phyloP scores from a whole-genome alignment of 2,113 vertebrate genomes.

The Smithornis capensis region DNA sequence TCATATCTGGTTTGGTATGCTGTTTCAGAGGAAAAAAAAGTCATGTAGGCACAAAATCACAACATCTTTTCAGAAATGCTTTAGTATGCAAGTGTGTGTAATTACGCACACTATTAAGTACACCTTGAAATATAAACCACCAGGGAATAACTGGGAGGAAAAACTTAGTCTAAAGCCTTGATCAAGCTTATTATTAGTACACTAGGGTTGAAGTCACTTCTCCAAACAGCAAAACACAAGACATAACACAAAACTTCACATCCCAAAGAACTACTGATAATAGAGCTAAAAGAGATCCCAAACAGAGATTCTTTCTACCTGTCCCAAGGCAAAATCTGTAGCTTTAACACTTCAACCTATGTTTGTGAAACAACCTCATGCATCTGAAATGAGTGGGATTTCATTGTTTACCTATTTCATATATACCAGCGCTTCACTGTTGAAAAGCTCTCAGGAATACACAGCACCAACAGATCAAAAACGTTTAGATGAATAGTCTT shows the following conservation, averaged over 20 bases:
- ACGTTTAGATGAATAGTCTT: rapidly evolving
- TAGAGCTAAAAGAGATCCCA: not conserved
- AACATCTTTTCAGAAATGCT: not conserved
- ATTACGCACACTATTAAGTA: not conserved
- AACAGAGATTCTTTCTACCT: not conserved
- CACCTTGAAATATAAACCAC: not conserved
- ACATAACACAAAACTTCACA: not conserved
- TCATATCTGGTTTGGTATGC: slow-evolving; percentile 52
- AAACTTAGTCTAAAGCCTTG: not conserved
- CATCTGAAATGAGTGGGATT: not conserved
- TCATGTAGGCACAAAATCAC: not conserved
- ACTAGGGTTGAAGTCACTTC: not conserved
- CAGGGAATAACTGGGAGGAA: not conserved
- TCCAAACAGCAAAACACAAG: not conserved
- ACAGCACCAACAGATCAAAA: not conserved
- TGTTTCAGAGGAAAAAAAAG: not conserved
- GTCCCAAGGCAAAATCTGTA: not conserved
- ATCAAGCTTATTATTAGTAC: not conserved
- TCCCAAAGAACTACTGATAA: not conserved
- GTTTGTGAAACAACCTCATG: not conserved
- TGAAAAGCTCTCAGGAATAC: not conserved
- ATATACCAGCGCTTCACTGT: not conserved
- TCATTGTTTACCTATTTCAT: not conserved
- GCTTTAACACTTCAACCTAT: not conserved
- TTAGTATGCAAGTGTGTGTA: not conserved